These are phyloP conservation scores for Ciconia maguari DNA, from an alignment of 2,113 vertebrate genomes.

Conservation along the genomic window DNA sequence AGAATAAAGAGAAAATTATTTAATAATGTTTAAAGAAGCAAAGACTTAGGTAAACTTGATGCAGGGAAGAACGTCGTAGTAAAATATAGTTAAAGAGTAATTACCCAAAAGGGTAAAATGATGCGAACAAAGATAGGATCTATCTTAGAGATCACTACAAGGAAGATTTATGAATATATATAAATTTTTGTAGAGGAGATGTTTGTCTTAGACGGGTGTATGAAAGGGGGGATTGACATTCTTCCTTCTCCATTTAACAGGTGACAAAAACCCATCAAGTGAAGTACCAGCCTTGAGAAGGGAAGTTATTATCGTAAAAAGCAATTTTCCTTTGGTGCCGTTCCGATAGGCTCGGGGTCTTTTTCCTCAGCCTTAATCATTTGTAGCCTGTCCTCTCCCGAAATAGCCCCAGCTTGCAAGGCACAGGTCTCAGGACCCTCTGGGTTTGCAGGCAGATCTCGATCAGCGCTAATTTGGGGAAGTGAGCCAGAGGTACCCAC, in stretches of 20 bases:
- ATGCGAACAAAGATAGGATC: background rate
- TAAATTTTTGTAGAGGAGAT: background rate
- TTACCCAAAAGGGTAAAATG: background rate
- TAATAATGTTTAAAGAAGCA: background rate
- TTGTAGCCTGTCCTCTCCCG: background rate
- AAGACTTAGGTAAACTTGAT: background rate
- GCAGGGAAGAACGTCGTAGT: background rate
- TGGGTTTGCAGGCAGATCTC: slow-evolving; percentile 37
- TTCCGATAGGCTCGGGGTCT: background rate
- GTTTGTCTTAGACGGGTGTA: background rate
- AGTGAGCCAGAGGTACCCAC: slow-evolving; percentile 67
- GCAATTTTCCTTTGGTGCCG: background rate
- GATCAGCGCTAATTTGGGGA: slow-evolving; percentile 58
- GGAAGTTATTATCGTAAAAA: background rate
- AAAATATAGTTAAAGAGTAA: background rate
- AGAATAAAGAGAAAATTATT: background rate
- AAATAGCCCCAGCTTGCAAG: background rate
- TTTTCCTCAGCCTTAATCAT: background rate
- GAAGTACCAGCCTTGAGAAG: background rate
- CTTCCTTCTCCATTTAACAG: background rate
- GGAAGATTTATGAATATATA: background rate
- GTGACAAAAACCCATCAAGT: background rate
- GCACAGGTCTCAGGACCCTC: slow-evolving; percentile 8
- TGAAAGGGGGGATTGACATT: background rate
- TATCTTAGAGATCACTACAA: background rate